Percentiles rank a stretch among this genome's conserved stretches.
phyloP scores from a whole-genome alignment of 2,113 vertebrate genomes.

The Geococcyx californianus region DNA sequence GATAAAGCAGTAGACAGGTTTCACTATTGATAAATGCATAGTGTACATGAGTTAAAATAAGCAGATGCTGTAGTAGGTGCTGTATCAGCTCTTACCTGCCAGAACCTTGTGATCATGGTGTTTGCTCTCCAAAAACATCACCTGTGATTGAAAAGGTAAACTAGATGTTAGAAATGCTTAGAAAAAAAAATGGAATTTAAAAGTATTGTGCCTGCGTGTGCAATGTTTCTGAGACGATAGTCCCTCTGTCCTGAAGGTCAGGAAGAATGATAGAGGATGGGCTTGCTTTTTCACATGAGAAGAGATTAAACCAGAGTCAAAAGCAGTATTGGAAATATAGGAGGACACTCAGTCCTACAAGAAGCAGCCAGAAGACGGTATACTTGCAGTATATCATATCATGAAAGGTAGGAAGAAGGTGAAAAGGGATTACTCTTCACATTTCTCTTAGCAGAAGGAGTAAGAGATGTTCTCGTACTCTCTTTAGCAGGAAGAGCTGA shows the following conservation, averaged over 20 bases:
- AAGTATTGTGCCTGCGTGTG: rapidly evolving
- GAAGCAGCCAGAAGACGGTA: not conserved
- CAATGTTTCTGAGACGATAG: not conserved
- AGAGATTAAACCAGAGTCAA: not conserved
- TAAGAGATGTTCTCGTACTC: not conserved
- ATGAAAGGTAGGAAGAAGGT: not conserved
- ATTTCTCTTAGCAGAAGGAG: not conserved
- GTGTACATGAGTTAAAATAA: not conserved
- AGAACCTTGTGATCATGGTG: not conserved
- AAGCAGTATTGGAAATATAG: not conserved
- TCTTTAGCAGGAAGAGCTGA: not conserved
- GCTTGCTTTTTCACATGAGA: not conserved
- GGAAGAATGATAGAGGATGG: not conserved
- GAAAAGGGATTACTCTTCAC: not conserved
- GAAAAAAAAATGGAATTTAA: too few relatives aligned
- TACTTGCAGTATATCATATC: not conserved
- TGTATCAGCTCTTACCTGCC: not conserved
- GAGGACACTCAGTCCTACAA: not conserved
- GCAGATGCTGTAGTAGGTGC: rapidly evolving
- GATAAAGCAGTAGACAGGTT: not conserved
- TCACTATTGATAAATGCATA: not conserved
- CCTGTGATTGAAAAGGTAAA: not conserved
- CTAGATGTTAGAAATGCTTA: not conserved
- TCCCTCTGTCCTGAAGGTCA: not conserved
- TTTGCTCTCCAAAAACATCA: not conserved